Evolutionary conservation across 1,140 invertebrate genomes (phyloP).

Genomic region (Anastrepha obliqua): DNA sequence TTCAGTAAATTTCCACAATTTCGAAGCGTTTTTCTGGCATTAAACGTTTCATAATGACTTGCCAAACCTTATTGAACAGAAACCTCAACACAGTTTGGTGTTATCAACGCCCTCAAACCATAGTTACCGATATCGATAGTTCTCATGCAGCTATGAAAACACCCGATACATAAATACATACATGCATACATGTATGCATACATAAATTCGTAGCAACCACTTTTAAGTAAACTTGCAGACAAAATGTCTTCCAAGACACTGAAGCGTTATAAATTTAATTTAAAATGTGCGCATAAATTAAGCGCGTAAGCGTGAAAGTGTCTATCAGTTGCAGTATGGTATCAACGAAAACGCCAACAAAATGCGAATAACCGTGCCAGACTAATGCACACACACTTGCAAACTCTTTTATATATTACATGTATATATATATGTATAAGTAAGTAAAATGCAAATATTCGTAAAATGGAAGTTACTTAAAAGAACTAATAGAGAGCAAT

Average conservation of each 20-base stretch:
- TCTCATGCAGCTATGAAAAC: too few relatives aligned
- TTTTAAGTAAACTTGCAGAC: neutral
- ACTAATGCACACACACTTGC: neutral
- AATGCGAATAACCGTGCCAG: neutral
- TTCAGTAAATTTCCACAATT: too few relatives aligned
- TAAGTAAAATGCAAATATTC: neutral
- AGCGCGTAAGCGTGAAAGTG: slow-evolving; percentile 14
- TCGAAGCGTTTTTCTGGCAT: too few relatives aligned
- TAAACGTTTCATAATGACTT: too few relatives aligned
- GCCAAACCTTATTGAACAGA: too few relatives aligned
- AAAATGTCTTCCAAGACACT: slow-evolving; percentile 53
- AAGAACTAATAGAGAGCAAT: too few relatives aligned
- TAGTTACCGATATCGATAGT: too few relatives aligned
- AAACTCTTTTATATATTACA: neutral
- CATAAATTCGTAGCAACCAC: neutral
- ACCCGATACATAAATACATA: neutral
- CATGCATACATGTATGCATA: neutral
- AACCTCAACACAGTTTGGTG: too few relatives aligned
- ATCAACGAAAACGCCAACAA: neutral
- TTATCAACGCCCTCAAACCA: too few relatives aligned
- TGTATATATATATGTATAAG: neutral
- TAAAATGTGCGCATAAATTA: slow-evolving; percentile 53
- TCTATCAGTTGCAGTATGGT: neutral
- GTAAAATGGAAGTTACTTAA: neutral
- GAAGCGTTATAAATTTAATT: slow-evolving; percentile 54